Evolutionary conservation across 1,140 invertebrate genomes (phyloP).

Genomic region (Heliconius hermathena): DNA sequence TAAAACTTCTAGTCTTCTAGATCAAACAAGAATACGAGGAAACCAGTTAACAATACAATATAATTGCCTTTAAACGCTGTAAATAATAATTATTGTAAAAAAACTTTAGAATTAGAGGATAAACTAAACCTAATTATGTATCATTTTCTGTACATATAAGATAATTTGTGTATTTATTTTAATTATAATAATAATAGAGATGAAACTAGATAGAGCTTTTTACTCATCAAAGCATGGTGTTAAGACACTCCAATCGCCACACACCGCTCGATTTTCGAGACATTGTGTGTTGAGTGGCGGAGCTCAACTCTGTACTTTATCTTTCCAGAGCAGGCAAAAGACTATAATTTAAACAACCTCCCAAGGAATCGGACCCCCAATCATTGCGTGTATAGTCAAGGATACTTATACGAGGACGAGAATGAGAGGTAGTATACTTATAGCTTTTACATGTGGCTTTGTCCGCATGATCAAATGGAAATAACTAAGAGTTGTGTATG

Average conservation of each 20-base stretch:
- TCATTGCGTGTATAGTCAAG: too few relatives aligned
- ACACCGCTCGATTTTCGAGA: too few relatives aligned
- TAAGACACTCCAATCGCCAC: background rate
- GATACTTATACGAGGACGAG: too few relatives aligned
- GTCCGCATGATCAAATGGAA: too few relatives aligned
- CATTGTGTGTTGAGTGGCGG: too few relatives aligned
- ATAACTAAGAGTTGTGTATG: too few relatives aligned
- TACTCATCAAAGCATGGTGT: background rate
- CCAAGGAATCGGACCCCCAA: too few relatives aligned
- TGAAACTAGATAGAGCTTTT: too few relatives aligned
- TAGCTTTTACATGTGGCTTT: too few relatives aligned
- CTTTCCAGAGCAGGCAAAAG: too few relatives aligned
- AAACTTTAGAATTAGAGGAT: background rate
- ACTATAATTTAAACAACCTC: background rate
- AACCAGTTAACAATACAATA: background rate
- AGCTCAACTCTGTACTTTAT: too few relatives aligned
- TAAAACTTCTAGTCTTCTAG: background rate
- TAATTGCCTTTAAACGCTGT: background rate
- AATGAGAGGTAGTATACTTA: too few relatives aligned
- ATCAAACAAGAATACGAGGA: background rate
- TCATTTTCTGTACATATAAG: constrained; percentile 1
- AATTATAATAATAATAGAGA: background rate
- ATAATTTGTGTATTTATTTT: background rate
- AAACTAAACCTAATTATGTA: constrained; percentile 3
- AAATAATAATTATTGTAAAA: background rate